phyloP scores from a whole-genome alignment of 2,797 vertebrate species.

The Arnoldichthys spilopterus region DNA sequence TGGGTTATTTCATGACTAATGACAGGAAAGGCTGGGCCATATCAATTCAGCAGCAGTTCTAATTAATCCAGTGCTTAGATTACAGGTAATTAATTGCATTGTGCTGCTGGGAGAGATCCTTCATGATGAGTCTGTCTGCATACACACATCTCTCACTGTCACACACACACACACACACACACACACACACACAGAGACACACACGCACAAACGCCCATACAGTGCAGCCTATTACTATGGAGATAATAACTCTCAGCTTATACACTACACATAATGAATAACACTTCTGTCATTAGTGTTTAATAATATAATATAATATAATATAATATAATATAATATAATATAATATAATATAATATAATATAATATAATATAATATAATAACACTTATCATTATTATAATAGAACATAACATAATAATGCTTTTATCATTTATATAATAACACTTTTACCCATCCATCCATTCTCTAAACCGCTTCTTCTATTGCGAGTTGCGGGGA shows the following conservation, averaged over 20 bases:
- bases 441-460: no score
- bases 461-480: no score
- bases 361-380: no score
- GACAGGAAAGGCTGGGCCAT: slow-evolving; percentile 60
- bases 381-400: no score
- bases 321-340: no score
- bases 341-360: no score
- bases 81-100: slow-evolving; percentile 75
- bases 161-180: slow-evolving; percentile 22
- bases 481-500: no score
- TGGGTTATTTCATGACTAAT: slow-evolving; percentile 62
- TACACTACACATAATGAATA: no score
- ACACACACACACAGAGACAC: slow-evolving; percentile 2
- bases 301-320: no score
- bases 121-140: slow-evolving; percentile 56
- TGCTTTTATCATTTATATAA: no score
- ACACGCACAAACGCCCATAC: neutral
- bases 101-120: slow-evolving; percentile 68
- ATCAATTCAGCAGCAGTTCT: slow-evolving; percentile 65
- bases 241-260: neutral
- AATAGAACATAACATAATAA: no score
- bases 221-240: neutral
- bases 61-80: slow-evolving; percentile 72
- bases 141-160: slow-evolving; percentile 22
- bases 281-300: no score